Percentiles rank a stretch among this genome's conserved stretches.
phyloP scores from a whole-genome alignment of 2,888 invertebrate species.

The Pandemis heparana region DNA sequence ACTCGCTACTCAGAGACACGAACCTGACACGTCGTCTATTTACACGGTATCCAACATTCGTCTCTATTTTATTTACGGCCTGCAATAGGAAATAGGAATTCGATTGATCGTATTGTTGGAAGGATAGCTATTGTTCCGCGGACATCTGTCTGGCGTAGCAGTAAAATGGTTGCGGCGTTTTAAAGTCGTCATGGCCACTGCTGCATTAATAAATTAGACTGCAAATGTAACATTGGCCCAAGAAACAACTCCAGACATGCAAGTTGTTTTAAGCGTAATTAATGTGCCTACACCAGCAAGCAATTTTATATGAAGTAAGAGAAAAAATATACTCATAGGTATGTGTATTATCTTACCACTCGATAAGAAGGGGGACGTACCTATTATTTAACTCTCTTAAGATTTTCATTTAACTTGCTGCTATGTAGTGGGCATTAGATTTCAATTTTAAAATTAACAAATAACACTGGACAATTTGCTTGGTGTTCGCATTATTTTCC shows the following conservation, averaged over 20 bases:
- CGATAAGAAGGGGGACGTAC: too few relatives aligned
- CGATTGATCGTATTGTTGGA: constrained; percentile 57
- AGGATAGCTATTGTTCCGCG: constrained; percentile 60
- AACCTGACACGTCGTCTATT: constrained; percentile 4
- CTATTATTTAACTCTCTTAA: too few relatives aligned
- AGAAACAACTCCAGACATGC: constrained; percentile 7
- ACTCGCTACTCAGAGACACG: background rate
- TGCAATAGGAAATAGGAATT: constrained; percentile 47
- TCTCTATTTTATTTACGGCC: constrained; percentile 44
- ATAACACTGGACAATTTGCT: too few relatives aligned
- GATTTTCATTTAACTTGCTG: too few relatives aligned
- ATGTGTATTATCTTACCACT: too few relatives aligned
- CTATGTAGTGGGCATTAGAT: too few relatives aligned
- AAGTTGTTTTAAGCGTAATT: constrained; percentile 1
- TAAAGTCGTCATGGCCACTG: constrained; percentile 33
- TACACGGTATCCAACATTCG: background rate
- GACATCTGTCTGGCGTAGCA: constrained; percentile 66
- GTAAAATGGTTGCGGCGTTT: constrained; percentile 51
- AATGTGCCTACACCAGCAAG: background rate
- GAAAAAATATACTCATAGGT: too few relatives aligned
- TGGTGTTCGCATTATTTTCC: too few relatives aligned
- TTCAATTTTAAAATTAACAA: too few relatives aligned
- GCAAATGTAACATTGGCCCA: constrained; percentile 25
- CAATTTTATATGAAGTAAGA: background rate
- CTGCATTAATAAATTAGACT: constrained; percentile 31